Base-by-base conservation (phyloP, 2,113 vertebrate genomes). In the Colistium nudipinnis region DNA sequence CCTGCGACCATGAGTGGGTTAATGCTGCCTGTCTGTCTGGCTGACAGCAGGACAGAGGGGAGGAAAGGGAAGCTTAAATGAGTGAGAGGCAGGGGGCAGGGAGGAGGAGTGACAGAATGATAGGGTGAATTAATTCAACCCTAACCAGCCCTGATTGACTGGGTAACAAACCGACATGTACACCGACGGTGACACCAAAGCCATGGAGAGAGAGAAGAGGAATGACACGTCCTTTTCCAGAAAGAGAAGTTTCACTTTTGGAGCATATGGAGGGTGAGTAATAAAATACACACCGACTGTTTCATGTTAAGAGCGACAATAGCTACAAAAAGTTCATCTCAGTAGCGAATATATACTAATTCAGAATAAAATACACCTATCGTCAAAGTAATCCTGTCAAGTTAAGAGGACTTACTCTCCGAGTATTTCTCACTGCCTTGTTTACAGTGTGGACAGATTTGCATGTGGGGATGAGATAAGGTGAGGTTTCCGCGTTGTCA, bases 231-330 rank as follows among this genome's bases (percentile, higher is more conserved):
- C 94, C 87, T 92, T 92, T 83, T 90, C 94, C 68, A 91, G 87
- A 78, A 93, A 94, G 88, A 92, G 72, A 82, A 93, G 93, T 88
- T 94, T 91, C 75, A 93, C 92, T 43, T 93, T 93, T 16, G 94
- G 90, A 25, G 90, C 92, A 28, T 91, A 94, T 73, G 90, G 91
- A 87, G 87, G 94, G 95, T 96, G 87, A 70, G 95, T 93, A 30
- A 68, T 93, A 30, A 68, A 30, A 7, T 7, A 25, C 4, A 53
- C 70, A 41, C 14, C n/a, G 4, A 62, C 51, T 66, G 24, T 69
- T 39, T 76, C 5, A 25, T 19, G 63, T 61, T 54, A 51, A 7
- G 6, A 52, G n/a, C 51, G 12, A 22, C 11, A 62, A 31, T 48
- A 35, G 62, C 16, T 17, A 61, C 2, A 22, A 67, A 28, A 39